Percentiles rank a stretch among this genome's conserved stretches.
These are phyloP conservation scores for Onychomys arenicola DNA, from an alignment of 2,797 vertebrate species.

Conservation along the genomic window DNA sequence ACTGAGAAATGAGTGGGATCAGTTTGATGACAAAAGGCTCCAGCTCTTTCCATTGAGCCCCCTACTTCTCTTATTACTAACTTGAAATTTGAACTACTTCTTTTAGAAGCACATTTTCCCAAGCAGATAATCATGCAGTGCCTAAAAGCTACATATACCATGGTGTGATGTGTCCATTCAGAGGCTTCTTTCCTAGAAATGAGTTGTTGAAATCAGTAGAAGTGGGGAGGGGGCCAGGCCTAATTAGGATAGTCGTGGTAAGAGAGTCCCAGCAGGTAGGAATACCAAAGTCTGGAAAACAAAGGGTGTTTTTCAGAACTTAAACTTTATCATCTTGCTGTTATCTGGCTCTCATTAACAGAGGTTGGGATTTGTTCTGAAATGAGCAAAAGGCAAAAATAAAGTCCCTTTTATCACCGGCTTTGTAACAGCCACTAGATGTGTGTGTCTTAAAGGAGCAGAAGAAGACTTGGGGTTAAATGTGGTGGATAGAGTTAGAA, in stretches of 20 bases:
- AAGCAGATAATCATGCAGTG: not conserved
- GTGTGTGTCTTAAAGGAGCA: not conserved
- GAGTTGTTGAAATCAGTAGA: not conserved
- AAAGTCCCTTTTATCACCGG: not conserved
- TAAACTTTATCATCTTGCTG: not conserved
- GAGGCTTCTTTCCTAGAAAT: not conserved
- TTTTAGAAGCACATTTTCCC: not conserved
- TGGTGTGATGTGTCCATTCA: not conserved
- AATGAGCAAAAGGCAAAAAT: not conserved
- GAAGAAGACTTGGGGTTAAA: constrained; percentile 29
- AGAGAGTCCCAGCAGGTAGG: not conserved
- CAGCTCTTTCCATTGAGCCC: not conserved
- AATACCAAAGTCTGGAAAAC: not conserved
- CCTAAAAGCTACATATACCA: not conserved
- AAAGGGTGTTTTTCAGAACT: not conserved
- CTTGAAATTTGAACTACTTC: not conserved
- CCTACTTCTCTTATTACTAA: not conserved
- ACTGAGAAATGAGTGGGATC: not conserved
- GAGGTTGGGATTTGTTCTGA: not conserved
- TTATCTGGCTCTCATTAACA: not conserved
- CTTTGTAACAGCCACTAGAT: not conserved
- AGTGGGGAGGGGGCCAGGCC: not conserved
- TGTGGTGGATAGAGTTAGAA: constrained; percentile 43
- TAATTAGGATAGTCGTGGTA: not conserved
- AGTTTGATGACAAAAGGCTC: not conserved